These are phyloP conservation scores for Dorcus parallelipipedus DNA, from an alignment of 2,888 invertebrate species.

Conservation along the genomic window DNA sequence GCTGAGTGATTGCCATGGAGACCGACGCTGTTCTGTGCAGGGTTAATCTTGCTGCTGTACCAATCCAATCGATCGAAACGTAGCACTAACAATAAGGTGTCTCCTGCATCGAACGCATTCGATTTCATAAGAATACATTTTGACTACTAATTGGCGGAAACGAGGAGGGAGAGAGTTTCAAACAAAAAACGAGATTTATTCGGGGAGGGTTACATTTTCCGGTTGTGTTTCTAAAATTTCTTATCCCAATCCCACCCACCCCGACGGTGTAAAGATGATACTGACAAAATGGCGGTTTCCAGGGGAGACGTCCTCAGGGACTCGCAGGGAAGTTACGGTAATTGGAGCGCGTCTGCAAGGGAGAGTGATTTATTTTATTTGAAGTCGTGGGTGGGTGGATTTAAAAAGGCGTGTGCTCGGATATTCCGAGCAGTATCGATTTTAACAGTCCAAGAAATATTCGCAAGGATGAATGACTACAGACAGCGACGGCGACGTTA, in stretches of 20 bases:
- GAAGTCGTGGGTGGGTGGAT: constrained; percentile 38
- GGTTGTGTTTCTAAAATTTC: not conserved
- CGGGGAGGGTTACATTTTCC: not conserved
- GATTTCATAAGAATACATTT: too few relatives aligned
- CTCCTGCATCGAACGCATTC: too few relatives aligned
- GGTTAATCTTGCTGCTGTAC: not conserved
- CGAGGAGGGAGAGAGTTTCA: too few relatives aligned
- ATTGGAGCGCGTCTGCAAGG: constrained; percentile 34
- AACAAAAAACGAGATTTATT: too few relatives aligned
- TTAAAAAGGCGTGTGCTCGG: constrained; percentile 38
- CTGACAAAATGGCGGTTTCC: constrained; percentile 24
- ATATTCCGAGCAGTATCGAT: constrained; percentile 33
- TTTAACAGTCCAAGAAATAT: constrained; percentile 31
- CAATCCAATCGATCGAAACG: not conserved
- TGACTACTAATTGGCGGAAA: too few relatives aligned
- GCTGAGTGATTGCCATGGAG: constrained; percentile 48
- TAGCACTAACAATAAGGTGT: too few relatives aligned
- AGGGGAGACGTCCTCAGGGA: constrained; percentile 20
- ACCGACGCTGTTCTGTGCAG: constrained; percentile 34
- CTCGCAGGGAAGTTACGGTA: constrained; percentile 20
- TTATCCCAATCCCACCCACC: not conserved
- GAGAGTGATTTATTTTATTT: constrained; percentile 41
- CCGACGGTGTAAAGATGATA: constrained; percentile 15
- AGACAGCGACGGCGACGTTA: not conserved
- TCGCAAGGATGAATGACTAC: not conserved